phyloP scores from a whole-genome alignment of 2,888 invertebrate genomes.

The Cartodere bifasciata region DNA sequence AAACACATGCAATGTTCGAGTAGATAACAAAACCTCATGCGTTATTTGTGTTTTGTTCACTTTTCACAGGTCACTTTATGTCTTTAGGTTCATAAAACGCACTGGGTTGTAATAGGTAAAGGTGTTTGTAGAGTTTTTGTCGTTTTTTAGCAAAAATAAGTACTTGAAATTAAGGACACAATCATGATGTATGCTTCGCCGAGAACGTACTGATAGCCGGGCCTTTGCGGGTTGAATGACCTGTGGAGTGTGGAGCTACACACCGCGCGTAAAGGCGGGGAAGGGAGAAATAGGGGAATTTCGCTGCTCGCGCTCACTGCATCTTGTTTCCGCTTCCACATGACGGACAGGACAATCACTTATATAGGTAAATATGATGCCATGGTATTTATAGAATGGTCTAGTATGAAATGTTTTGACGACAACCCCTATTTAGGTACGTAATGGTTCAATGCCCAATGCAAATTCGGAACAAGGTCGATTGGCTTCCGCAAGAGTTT shows the following conservation, averaged over 20 bases:
- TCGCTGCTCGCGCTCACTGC: slow-evolving; percentile 34
- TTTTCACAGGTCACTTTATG: too few relatives aligned
- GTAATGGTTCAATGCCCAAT: too few relatives aligned
- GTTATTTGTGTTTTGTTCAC: too few relatives aligned
- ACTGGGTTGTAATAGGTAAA: too few relatives aligned
- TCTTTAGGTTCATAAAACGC: too few relatives aligned
- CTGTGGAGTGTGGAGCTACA: slow-evolving; percentile 33
- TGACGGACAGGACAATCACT: slow-evolving; percentile 17
- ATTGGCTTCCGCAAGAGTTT: too few relatives aligned
- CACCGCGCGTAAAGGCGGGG: slow-evolving; percentile 22
- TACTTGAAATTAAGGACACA: slow-evolving; percentile 30
- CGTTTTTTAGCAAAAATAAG: too few relatives aligned
- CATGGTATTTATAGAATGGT: too few relatives aligned
- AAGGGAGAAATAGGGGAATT: slow-evolving; percentile 27
- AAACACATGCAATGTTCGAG: too few relatives aligned
- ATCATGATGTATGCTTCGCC: slow-evolving; percentile 25
- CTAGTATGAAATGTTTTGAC: slow-evolving; percentile 6
- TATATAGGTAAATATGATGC: slow-evolving; percentile 12
- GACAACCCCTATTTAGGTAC: slow-evolving; percentile 7
- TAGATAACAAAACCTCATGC: too few relatives aligned
- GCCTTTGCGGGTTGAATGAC: slow-evolving; percentile 37
- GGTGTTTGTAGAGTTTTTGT: too few relatives aligned
- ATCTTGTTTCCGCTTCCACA: slow-evolving; percentile 35
- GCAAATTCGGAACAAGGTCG: too few relatives aligned
- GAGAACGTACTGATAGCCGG: slow-evolving; percentile 32